Percentiles rank a stretch among this genome's conserved stretches.
These are phyloP conservation scores for Prionace glauca DNA, from an alignment of 2,797 vertebrate species.

Conservation along the genomic window DNA sequence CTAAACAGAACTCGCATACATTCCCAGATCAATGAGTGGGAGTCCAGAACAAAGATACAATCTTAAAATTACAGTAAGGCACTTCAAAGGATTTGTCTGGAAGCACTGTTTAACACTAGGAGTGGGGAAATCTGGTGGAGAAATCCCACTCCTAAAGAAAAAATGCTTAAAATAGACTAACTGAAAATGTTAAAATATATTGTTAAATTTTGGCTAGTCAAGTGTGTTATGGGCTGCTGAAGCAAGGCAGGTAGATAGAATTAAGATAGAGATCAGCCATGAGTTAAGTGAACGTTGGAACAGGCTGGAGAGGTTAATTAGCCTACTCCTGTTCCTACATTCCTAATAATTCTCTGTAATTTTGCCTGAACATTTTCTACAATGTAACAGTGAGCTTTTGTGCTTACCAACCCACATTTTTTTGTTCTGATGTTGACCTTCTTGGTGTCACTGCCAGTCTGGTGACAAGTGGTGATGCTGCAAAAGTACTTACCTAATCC, in stretches of 20 bases:
- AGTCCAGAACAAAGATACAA: not conserved
- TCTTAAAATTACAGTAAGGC: not conserved
- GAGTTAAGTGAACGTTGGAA: not conserved
- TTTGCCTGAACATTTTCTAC: too few relatives aligned
- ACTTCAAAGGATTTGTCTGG: not conserved
- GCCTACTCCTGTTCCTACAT: not conserved
- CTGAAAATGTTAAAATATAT: not conserved
- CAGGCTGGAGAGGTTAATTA: not conserved
- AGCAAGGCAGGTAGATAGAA: not conserved
- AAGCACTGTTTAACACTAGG: not conserved
- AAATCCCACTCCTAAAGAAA: not conserved
- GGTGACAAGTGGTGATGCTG: not conserved
- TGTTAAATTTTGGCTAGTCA: not conserved
- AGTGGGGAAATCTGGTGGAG: not conserved
- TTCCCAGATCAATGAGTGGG: not conserved
- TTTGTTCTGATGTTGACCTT: not conserved
- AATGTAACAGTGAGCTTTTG: not conserved
- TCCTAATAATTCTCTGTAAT: not conserved
- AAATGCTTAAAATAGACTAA: not conserved
- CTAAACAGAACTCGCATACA: not conserved
- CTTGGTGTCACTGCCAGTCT: not conserved
- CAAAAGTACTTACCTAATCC: too few relatives aligned
- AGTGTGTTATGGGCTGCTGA: not conserved
- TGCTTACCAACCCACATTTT: not conserved
- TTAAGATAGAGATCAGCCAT: not conserved